Evolutionary conservation across 2,888 invertebrate genomes (phyloP).

Genomic region (Thelaira solivaga): DNA sequence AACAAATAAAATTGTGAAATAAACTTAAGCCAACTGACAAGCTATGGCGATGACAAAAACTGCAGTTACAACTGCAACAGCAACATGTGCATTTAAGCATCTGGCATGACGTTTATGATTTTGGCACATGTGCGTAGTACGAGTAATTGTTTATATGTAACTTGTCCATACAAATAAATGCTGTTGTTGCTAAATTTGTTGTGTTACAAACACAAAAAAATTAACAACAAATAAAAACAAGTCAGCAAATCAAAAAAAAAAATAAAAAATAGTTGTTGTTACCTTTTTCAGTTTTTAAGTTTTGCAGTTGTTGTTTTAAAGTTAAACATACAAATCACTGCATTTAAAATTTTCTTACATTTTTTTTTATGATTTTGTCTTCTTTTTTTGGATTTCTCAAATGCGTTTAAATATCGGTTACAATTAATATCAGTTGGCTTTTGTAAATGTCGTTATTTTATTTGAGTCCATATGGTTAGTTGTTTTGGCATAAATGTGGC

Average conservation of each 20-base stretch:
- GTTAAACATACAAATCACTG: constrained; percentile 56
- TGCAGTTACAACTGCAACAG: constrained; percentile 34
- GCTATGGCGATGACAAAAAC: constrained; percentile 60
- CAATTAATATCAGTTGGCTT: constrained; percentile 44
- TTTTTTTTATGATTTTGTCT: background rate
- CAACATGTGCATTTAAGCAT: constrained; percentile 58
- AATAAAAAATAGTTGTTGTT: constrained; percentile 56
- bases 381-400: background rate
- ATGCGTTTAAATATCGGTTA: constrained; percentile 61
- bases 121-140: constrained; percentile 56
- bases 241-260: constrained; percentile 45
- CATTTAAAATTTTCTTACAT: constrained; percentile 31
- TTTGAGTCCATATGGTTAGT: constrained; percentile 56
- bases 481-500: constrained; percentile 55
- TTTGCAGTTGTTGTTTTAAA: constrained; percentile 43
- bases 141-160: constrained; percentile 55
- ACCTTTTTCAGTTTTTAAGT: constrained; percentile 39
- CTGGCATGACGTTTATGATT: constrained; percentile 61
- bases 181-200: constrained; percentile 36
- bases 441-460: background rate
- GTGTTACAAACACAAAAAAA: background rate
- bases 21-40: constrained; percentile 41
- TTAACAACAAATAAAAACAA: constrained; percentile 10
- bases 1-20: constrained; percentile 22
- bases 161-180: constrained; percentile 52